Base-by-base conservation (phyloP, 2,797 vertebrate species). In the Anomalospiza imberbis region DNA sequence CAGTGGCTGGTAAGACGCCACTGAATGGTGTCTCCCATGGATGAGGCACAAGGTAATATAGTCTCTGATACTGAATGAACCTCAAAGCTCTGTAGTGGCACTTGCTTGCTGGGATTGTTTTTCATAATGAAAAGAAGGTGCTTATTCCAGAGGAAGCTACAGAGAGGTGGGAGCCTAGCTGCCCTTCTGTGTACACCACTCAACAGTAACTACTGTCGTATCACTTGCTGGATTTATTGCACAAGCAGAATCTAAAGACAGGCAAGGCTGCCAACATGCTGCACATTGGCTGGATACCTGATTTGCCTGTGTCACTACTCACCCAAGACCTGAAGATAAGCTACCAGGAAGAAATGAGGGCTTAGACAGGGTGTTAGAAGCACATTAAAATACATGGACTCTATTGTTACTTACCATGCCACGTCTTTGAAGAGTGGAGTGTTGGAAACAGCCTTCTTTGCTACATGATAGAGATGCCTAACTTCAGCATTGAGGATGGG, bases 401-500 rank as follows among this genome's bases (percentile, higher is more conserved):
- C 4, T 53, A 2, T 32, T 65, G 10, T 54, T 79, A 66, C 17
- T 89, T 55, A 48, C 17, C 17, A 24, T 19, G 13, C 6, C 20
- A 51, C 1, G 2, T 58, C 34, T 32, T 73, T 55, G 62, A 45
- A 21, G 15, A 86, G 5, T 5, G 2, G 8, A 20, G 28, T 17
- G 7, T 4, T 47, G 8, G 18, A 22, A 91, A 47, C 8, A 36
- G 13, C 19, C 1, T 1, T 3, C 63, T 68, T 85, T 77, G 8
- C n/a, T 5, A 0, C 0, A 0, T 38, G 9, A 6, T 32, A 26
- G 42, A 44, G 34, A 22, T 44, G 32, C 15, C 18, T 34, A 36
- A 34, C 19, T 84, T 60, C 34, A 66, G 18, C 40, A 84, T 9
- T 19, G 21, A 44, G n/a, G 29, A 24, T 28, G 25, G 57, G 25